Conservation (phyloP, 2,113 vertebrate species). For the Emydocephalus ijimae region DNA sequence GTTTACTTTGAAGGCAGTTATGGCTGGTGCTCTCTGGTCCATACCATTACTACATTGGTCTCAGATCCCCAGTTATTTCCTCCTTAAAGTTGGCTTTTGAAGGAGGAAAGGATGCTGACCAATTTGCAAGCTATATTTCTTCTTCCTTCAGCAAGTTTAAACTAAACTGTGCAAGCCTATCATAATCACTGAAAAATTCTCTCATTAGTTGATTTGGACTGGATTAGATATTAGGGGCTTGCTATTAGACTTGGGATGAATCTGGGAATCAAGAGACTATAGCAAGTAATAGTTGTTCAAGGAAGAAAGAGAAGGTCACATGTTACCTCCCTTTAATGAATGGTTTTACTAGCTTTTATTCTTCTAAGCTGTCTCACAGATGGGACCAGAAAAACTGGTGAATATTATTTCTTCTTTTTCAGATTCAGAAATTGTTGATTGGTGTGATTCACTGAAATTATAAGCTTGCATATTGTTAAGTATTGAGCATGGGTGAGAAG, state of each 20-base stretch:
- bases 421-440: background rate
- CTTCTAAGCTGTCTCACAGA: background rate
- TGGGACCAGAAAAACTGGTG: background rate
- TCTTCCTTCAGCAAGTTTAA: background rate
- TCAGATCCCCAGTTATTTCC: background rate
- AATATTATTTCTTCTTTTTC: background rate
- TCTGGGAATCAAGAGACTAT: background rate
- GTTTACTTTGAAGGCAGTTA: background rate
- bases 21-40: background rate
- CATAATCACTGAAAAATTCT: background rate
- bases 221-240: no score
- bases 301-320: background rate
- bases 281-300: background rate
- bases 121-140: no score
- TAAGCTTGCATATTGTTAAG: background rate
- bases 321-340: background rate
- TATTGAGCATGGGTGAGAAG: no score
- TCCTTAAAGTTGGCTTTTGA: background rate
- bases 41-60: background rate
- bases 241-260: background rate
- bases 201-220: background rate
- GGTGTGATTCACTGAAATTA: background rate
- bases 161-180: background rate
- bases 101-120: background rate
- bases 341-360: background rate